Evolutionary conservation across 2,113 vertebrate genomes (phyloP), one percentile per base, ranked within the genome.

Genomic region (Caloenas nicobarica): DNA sequence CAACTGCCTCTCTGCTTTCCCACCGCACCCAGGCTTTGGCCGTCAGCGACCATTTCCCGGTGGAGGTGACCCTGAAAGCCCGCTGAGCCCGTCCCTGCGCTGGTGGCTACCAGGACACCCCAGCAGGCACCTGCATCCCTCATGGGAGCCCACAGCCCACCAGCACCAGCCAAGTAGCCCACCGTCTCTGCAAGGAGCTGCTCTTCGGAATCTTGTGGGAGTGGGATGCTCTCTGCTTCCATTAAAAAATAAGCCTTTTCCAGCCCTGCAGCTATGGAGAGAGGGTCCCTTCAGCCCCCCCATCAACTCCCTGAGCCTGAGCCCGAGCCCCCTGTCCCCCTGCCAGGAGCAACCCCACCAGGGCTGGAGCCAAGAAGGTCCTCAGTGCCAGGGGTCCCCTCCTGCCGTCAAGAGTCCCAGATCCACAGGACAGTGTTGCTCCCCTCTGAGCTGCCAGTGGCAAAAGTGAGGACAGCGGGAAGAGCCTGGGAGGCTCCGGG

Each of bases 1-100:
- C 72, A 86, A 54, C 13, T 10, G 1, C 13, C 22, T 34, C 69
- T 81, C 36, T 89, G 26, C n/a, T 60, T 31, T 38, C 3, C 13
- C 33, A 42, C 16, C 16, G 19, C 6, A 9, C 24, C 3, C 96
- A 99, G 99, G 98, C 98, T 12, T 60, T 98, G 93, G 98, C 98
- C 1, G 96, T 99, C 80, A 99, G 98, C 0, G 98, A 99, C 97
- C 99, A 99, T 96, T 99, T 97, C 86, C 98, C 98, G 0, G 99
- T 99, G 91, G 98, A 99, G 93, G 97, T 99, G 94, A 93, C 66
- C 36, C 96, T 99, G 84, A 84, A 60, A 91, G 26, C 80, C 18
- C 16, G 1, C 40, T 89, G 76, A 92, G 10, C 62, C 71, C 2
- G 0, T 31, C 24, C 61, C 50, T 0, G 0, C 0, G 1, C 25